Conservation (phyloP, 2,888 invertebrate species). For the Cryptocephalus primarius region DNA sequence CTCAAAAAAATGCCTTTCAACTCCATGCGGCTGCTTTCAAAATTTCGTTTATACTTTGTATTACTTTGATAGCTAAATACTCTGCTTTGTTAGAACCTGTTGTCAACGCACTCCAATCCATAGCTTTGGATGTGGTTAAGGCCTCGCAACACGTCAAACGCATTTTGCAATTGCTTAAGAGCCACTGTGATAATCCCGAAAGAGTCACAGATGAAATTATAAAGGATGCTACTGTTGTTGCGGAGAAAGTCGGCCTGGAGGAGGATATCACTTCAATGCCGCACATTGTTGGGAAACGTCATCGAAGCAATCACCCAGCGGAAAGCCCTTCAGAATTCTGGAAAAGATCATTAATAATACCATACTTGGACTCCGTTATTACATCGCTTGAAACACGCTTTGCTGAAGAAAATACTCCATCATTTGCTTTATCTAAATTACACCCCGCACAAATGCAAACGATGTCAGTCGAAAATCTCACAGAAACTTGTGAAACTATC, state of each 20-base stretch:
- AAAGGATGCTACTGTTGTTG: conserved; percentile 2
- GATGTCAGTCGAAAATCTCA: conserved; percentile 5
- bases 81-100: conserved; percentile 4
- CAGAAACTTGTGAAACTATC: conserved; percentile 4
- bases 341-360: conserved; percentile 4
- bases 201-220: conserved; percentile 2
- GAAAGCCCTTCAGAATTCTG: conserved; percentile 5
- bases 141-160: conserved; percentile 2
- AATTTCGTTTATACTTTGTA: conserved; percentile 4
- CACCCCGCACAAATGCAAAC: conserved; percentile 8
- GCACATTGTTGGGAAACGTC: conserved; percentile 2
- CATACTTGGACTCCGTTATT: conserved; percentile 3
- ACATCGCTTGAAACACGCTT: conserved; percentile 1
- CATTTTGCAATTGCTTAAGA: conserved; percentile 3
- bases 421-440: conserved; percentile 8
- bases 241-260: conserved; percentile 3
- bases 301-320: conserved; percentile 3
- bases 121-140: conserved; percentile 5
- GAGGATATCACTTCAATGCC: conserved; percentile 3
- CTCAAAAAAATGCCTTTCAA: conserved; percentile 10
- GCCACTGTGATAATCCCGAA: conserved; percentile 3
- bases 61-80: conserved; percentile 7
- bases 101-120: conserved; percentile 3
- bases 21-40: conserved; percentile 8
- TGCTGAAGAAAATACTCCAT: conserved; percentile 7